Evolutionary conservation across 2,888 invertebrate species (phyloP), one percentile per base, ranked within the genome.

Genomic region (Melieria omissa): DNA sequence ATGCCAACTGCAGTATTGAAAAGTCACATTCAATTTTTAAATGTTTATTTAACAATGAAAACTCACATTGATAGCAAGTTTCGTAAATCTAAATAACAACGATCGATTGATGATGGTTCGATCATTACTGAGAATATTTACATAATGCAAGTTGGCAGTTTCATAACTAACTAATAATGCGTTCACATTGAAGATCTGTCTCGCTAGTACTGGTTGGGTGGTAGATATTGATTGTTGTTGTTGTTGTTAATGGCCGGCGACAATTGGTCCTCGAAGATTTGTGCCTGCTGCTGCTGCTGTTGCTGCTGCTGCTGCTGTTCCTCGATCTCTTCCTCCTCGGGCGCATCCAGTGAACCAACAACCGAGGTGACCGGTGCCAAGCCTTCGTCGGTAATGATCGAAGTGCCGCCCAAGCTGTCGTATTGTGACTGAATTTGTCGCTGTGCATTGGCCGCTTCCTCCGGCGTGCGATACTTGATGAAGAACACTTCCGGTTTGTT

Each of bases 401-500:
- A 84, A 45, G 78, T 82, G 55, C 86, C 86, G 42, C 85, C 86
- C 76, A 86, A 76, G 52, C 80, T 80, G 64, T 86, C 86, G 78
- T 86, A 86, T 72, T 86, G 86, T 5, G 85, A 78, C 78, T 87
- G 86, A 72, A 87, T 87, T 79, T 86, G 83, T 10, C 80, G 83
- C 75, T 86, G 86, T 4, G 87, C 87, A 75, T 85, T 82, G 70
- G 79, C 75, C 3, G 87, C 87, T 75, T 87, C 87, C 77, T 86
- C 86, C 29, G 85, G 83, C 0, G 86, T 86, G 70, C 85, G 86
- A 65, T 87, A 87, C 73, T 86, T 87, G 72, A 87, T 86, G 77
- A 87, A 87, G 83, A 85, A 87, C 67, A 87, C 87, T 75, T 87
- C 86, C 12, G 87, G 87, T 75, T 87, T 87, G 74, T 80, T 84